Conservation (phyloP, 2,888 invertebrate genomes). For the Plebejus anna region DNA sequence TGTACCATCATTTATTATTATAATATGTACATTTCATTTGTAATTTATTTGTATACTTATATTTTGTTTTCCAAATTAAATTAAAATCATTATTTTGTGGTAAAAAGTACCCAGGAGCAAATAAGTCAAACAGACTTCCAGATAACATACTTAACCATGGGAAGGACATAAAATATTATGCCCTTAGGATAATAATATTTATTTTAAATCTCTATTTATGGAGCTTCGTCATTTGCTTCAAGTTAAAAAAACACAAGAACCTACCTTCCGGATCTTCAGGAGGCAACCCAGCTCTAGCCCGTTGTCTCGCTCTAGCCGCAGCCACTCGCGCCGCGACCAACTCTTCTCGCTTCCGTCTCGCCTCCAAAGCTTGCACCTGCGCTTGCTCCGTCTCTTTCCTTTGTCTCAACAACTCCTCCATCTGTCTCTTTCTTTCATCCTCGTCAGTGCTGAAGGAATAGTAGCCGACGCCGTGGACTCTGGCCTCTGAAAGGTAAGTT, state of each 20-base stretch:
- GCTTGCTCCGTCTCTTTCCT: slow-evolving; percentile 85
- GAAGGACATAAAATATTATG: too few relatives aligned
- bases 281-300: slow-evolving; percentile 86
- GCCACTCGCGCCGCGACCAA: slow-evolving; percentile 84
- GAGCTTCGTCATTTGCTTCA: too few relatives aligned
- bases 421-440: slow-evolving; percentile 87
- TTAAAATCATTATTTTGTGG: too few relatives aligned
- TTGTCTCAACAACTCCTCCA: slow-evolving; percentile 85
- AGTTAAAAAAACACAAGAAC: neutral
- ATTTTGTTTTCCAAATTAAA: too few relatives aligned
- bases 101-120: too few relatives aligned
- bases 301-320: slow-evolving; percentile 86
- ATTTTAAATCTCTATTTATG: too few relatives aligned
- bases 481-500: slow-evolving; percentile 83
- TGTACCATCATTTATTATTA: too few relatives aligned
- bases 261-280: slow-evolving; percentile 80
- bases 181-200: too few relatives aligned
- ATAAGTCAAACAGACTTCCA: too few relatives aligned
- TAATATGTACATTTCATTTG: too few relatives aligned
- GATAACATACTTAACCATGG: too few relatives aligned
- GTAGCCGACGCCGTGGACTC: slow-evolving; percentile 95
- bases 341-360: slow-evolving; percentile 81
- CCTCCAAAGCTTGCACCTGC: slow-evolving; percentile 82
- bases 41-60: too few relatives aligned
- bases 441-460: slow-evolving; percentile 95